Evolutionary conservation across 1,140 invertebrate species (phyloP), one percentile per base, ranked within the genome.

Genomic region (Metaphire vulgaris): DNA sequence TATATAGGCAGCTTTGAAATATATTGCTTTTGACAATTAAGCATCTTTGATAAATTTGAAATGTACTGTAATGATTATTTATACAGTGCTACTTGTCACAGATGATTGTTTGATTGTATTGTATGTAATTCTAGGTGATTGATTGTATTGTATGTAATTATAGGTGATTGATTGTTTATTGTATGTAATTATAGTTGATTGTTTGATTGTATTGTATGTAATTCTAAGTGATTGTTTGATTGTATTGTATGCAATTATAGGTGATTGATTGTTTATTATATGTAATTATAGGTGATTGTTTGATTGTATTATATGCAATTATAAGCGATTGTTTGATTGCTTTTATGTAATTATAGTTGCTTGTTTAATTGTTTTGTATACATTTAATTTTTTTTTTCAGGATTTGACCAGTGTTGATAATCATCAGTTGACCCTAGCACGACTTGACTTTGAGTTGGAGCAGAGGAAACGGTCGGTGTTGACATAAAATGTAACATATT

Each of bases 371-470:
- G 74, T 34, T 74, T 79, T 71, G 33, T 74, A 32, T 29, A n/a
- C 21, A 76, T 80, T 76, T 15, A 80, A 77, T 77, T 72, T 81
- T 77, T 82, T 86, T 81, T 77, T 77, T n/a, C 79, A 92, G 91
- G 88, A 90, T 77, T 80, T 89, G 34, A 92, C 91, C 26, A 88
- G 89, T 80, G 85, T 85, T 75, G 89, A 93, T 88, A 84, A 89
- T 67, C 95, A 98, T 88, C 90, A 93, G 82, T 86, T 92, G 72
- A 91, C 92, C 82, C 85, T 97, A 72, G 93, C 94, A 68, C 90
- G 94, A 77, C 86, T 98, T 6, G 92, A 97, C 83, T 97, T 93
- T 91, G 96, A 98, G 84, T 87, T 97, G 26, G 90, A 91, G n/a
- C 92, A 97, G 83, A 88, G 96, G 41, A 93, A 95, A 85, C 90